Base-by-base conservation (phyloP, 2,113 vertebrate genomes). In the Pampusana beccarii region DNA sequence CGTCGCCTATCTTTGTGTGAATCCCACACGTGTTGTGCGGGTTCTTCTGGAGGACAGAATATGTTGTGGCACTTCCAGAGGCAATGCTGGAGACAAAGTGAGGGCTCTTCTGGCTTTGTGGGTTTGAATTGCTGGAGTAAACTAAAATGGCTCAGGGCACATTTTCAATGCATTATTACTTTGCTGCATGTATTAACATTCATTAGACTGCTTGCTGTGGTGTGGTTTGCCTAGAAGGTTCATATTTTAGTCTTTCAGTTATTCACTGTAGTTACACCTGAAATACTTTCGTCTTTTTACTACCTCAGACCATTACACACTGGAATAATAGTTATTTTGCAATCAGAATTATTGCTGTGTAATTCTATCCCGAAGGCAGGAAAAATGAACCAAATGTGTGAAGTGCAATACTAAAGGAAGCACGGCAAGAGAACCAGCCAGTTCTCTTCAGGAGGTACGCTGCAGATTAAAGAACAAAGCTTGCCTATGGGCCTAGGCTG, bases 221-320 rank as follows among this genome's bases (percentile, higher is more conserved):
- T 93, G 62, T 92, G 89, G 86, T 93, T 93, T 96, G 65, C 80
- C 89, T 81, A 15, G 77, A 60, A 92, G 60, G 69, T 54, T 92
- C 3, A 1, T 66, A 11, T 46, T 95, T 77, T 42, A 83, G 34
- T 84, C 60, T 80, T 73, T 46, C 23, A 58, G 10, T 86, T 95
- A 74, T 13, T 94, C 6, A 1, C 20, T 86, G 56, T 91, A 48
- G 88, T 54, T 92, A 67, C 24, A 75, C 57, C 24, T 93, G 79
- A 50, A 93, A 65, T 79, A 40, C 28, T 26, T 70, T 64, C 51
- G 38, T 64, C 33, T 86, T 89, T 93, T 50, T 56, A 58, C 11
- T 60, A 12, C 34, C 28, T 75, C n/a, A 70, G 38, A 54, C 38
- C 10, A 56, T 84, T 91, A 67, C 9, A 31, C 2, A 2, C 12